Evolutionary conservation across 2,888 invertebrate species (phyloP).

Genomic region (Melanostoma mellinum): DNA sequence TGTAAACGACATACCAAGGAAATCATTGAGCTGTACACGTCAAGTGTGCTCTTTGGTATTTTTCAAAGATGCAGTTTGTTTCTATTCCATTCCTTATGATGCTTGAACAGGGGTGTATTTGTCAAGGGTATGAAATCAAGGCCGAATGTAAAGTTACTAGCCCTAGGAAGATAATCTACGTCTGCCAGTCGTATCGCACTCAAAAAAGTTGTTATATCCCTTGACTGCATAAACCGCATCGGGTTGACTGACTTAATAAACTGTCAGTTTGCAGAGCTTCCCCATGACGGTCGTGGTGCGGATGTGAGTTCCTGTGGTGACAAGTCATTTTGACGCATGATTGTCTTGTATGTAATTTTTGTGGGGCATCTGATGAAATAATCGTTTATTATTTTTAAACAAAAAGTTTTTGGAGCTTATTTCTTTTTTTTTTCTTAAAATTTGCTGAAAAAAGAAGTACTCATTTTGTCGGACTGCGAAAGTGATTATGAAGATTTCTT

Average conservation of each 20-base stretch:
- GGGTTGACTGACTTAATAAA: conserved; percentile 3
- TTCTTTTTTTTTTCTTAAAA: no score
- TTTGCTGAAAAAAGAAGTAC: no score
- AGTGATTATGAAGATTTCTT: no score
- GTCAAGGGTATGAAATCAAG: not conserved
- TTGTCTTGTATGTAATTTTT: not conserved
- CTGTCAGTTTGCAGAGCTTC: conserved; percentile 2
- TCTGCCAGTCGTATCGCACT: conserved; percentile 5
- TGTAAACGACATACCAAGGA: conserved; percentile 32
- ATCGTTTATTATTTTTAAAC: not conserved
- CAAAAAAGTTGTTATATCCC: conserved; percentile 20
- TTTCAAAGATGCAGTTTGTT: conserved; percentile 8
- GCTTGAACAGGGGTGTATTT: conserved; percentile 17
- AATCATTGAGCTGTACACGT: conserved; percentile 27
- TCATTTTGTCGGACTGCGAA: no score
- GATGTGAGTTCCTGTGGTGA: no score
- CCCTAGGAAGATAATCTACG: conserved; percentile 23
- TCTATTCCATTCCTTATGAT: not conserved
- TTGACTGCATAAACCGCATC: not conserved
- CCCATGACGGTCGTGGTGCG: conserved; percentile 5
- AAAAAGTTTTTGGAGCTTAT: no score
- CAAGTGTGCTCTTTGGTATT: conserved; percentile 37
- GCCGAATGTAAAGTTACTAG: not conserved
- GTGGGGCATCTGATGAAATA: conserved; percentile 9
- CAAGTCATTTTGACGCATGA: no score